Conservation (phyloP, 2,888 invertebrate species). For the Bhutanitis thaidina region DNA sequence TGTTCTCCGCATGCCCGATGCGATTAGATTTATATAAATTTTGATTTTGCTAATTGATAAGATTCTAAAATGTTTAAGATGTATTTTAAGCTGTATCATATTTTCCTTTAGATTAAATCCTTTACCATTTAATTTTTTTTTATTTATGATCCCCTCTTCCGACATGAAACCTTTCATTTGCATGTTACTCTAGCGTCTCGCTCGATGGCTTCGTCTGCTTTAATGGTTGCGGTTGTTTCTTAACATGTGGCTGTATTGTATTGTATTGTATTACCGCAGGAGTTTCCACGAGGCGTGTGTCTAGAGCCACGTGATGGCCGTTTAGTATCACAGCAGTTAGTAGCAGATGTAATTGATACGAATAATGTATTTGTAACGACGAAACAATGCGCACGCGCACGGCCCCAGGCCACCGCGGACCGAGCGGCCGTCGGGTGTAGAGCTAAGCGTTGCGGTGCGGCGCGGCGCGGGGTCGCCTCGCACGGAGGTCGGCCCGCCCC, state of each 20-base stretch:
- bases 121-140: constrained; percentile 43
- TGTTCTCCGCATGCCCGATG: background rate
- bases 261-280: constrained; percentile 34
- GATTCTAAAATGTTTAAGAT: constrained; percentile 36
- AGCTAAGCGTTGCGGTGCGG: constrained; percentile 21
- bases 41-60: constrained; percentile 32
- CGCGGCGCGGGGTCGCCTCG: background rate
- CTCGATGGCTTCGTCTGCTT: constrained; percentile 33
- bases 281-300: background rate
- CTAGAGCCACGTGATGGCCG: background rate
- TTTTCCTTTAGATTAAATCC: constrained; percentile 44
- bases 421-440: constrained; percentile 6
- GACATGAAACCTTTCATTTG: constrained; percentile 35
- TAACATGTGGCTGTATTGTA: constrained; percentile 34
- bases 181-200: constrained; percentile 38
- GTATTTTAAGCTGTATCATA: constrained; percentile 36
- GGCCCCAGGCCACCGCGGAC: background rate
- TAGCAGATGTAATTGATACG: background rate
- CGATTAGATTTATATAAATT: constrained; percentile 28
- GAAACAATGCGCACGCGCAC: background rate
- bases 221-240: constrained; percentile 47
- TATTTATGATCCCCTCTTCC: constrained; percentile 49
- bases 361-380: background rate
- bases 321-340: background rate
- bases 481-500: constrained; percentile 20